phyloP scores from a whole-genome alignment of 2,113 vertebrate species.

The Dipodomys ordii region DNA sequence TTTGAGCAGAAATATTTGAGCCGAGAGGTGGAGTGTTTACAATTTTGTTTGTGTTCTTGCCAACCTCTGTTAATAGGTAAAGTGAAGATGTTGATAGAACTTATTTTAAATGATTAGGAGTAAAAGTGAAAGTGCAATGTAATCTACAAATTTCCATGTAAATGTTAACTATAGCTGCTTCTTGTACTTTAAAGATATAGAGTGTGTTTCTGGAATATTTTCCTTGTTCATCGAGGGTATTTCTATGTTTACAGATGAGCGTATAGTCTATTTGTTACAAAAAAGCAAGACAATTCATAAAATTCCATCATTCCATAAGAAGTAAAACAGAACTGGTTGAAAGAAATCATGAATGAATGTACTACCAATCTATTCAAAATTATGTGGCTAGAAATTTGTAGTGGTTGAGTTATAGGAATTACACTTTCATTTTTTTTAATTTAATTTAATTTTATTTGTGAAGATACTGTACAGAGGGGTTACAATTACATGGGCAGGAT shows the following conservation, averaged over 20 bases:
- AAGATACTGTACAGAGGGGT: no score
- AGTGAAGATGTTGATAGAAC: background rate
- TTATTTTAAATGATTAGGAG: background rate
- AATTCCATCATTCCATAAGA: constrained; percentile 33
- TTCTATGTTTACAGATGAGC: background rate
- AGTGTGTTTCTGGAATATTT: constrained; percentile 6
- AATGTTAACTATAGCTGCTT: background rate
- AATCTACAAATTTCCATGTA: background rate
- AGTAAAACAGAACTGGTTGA: background rate
- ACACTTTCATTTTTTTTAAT: no score
- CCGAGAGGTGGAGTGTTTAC: background rate
- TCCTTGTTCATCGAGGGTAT: background rate
- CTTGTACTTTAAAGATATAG: background rate
- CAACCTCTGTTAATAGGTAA: constrained; percentile 7
- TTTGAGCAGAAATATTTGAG: constrained; percentile 32
- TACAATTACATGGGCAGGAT: no score
- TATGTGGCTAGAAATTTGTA: constrained; percentile 9
- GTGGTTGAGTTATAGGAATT: constrained; percentile 20
- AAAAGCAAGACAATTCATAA: constrained; percentile 47
- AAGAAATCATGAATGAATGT: constrained; percentile 31
- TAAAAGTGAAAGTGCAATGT: background rate
- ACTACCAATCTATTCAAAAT: constrained; percentile 23
- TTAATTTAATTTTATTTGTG: no score
- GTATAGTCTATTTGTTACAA: background rate
- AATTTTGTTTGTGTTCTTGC: constrained; percentile 9